Evolutionary conservation across 2,113 vertebrate genomes (phyloP).

Genomic region (Petaurus breviceps): DNA sequence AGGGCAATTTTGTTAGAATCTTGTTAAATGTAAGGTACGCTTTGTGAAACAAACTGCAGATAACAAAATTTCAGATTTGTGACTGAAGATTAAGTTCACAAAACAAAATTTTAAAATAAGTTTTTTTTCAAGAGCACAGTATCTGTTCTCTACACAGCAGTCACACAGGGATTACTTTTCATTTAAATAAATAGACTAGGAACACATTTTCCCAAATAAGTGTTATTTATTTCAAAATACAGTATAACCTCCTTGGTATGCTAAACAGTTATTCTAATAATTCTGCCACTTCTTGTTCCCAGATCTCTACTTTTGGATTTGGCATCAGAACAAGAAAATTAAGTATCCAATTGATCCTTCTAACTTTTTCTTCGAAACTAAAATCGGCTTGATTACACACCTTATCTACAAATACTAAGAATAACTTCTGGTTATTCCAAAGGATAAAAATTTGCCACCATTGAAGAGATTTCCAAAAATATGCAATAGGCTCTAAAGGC

Average conservation of each 20-base stretch:
- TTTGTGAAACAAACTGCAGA: neutral
- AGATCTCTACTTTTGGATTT: neutral
- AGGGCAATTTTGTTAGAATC: neutral
- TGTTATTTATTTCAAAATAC: neutral
- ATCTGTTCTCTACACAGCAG: neutral
- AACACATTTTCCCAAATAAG: neutral
- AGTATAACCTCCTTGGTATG: neutral
- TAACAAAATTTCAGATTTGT: neutral
- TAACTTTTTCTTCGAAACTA: neutral
- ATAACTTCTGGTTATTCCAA: neutral
- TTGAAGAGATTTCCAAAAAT: neutral
- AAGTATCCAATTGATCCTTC: neutral
- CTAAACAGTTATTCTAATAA: neutral
- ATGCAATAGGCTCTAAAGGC: neutral
- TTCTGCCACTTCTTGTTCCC: neutral
- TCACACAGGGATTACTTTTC: neutral
- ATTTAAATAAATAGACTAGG: neutral
- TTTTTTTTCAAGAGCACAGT: neutral
- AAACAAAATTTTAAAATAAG: neutral
- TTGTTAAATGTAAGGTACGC: neutral
- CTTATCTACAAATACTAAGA: neutral
- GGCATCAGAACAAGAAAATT: neutral
- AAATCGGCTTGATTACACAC: neutral
- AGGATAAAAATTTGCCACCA: neutral
- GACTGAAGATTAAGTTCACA: neutral